Base-by-base conservation (phyloP, 2,797 vertebrate species). In the Remorina albescens region DNA sequence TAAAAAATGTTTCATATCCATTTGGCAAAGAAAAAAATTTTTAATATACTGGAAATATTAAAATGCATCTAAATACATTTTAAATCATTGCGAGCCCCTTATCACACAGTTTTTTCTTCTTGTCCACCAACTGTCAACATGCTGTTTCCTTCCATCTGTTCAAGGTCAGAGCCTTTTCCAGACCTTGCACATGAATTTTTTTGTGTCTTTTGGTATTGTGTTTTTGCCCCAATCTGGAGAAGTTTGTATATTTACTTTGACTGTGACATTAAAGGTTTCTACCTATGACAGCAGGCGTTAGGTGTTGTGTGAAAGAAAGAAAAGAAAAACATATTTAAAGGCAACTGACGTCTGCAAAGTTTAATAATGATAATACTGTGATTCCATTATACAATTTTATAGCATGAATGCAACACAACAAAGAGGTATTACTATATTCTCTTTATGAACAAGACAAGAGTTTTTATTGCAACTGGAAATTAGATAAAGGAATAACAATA, bases 271-370 rank as follows among this genome's bases (percentile, higher is more conserved):
- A 30, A 30, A 30, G 30, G 30, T 30, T 30, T 30, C 30, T 30
- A 30, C 6, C 30, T 30, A 30, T 30, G 30, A 30, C 10, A 9
- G 46, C 55, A 50, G 46, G 47, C 58, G 61, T 25, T 26, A 7
- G 28, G 2, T 26, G 16, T 37, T 2, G 25, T 60, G 36, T 44
- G 34, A 34, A 46, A 1, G 49, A 71, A 72, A 67, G 60, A 82
- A 71, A 71, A 72, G 67, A 63, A 82, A 77, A 65, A 59, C 42
- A 39, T 19, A 51, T 82, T 84, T 62, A 83, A 79, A 86, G 78
- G 49, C 62, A 47, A 54, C 19, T 15, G 55, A 65, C 56, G 66
- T 67, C 28, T 65, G 47, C 50, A 42, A 50, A 44, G 26, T 73
- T 88, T n/a, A n/a, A n/a, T n/a, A n/a, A n/a, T 88, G 67, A 68